Conservation (phyloP, 2,797 vertebrate species). For the Darevskia mixta region DNA sequence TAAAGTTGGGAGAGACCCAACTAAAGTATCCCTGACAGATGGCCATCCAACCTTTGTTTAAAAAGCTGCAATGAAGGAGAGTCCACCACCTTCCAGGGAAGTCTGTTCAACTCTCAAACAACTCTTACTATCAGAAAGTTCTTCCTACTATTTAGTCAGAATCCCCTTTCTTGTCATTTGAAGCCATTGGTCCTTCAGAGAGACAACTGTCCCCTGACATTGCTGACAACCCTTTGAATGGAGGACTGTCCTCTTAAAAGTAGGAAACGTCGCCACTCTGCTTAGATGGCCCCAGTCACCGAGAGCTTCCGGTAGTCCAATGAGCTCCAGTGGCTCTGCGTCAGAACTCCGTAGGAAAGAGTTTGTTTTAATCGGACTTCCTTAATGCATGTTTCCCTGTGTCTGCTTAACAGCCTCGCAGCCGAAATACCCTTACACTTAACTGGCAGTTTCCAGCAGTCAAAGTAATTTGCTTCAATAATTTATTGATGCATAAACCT, state of each 20-base stretch:
- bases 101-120: too few relatives aligned
- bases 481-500: conserved; percentile 18
- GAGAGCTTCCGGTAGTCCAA: not conserved
- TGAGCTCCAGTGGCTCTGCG: not conserved
- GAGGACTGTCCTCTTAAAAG: too few relatives aligned
- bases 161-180: too few relatives aligned
- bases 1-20: not conserved
- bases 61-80: too few relatives aligned
- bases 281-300: not conserved
- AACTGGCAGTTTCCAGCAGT: conserved; percentile 16
- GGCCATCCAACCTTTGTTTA: too few relatives aligned
- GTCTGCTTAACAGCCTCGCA: not conserved
- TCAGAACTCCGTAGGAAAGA: not conserved
- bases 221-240: too few relatives aligned
- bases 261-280: not conserved
- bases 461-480: conserved; percentile 31
- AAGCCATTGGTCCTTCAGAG: too few relatives aligned
- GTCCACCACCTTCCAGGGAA: too few relatives aligned
- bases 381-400: not conserved
- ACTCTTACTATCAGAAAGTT: too few relatives aligned
- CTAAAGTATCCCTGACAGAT: too few relatives aligned
- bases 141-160: too few relatives aligned
- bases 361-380: not conserved
- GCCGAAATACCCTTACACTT: not conserved
- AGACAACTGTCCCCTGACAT: too few relatives aligned